Evolutionary conservation across 2,113 vertebrate genomes (phyloP).

Genomic region (Protomyctophum bolini): DNA sequence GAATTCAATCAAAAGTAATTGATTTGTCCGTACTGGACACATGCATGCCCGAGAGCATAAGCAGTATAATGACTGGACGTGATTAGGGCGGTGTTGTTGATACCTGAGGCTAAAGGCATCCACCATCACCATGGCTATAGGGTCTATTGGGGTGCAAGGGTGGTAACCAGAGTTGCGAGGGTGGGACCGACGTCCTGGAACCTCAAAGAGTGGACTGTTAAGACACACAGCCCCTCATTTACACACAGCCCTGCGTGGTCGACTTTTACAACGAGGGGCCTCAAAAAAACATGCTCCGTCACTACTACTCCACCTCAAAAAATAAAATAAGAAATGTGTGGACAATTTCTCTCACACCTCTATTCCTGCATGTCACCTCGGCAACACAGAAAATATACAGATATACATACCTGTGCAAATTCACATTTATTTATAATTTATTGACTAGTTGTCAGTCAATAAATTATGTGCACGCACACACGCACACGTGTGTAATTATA

Average conservation of each 20-base stretch:
- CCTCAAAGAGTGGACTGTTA: constrained; percentile 68
- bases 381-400: neutral
- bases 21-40: neutral
- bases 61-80: constrained; percentile 20
- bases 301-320: constrained; percentile 46
- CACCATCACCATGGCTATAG: constrained; percentile 47
- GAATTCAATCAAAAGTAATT: neutral
- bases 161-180: constrained; percentile 18
- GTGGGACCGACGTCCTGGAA: constrained; percentile 33
- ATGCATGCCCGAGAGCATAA: constrained; percentile 1
- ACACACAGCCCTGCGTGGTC: constrained; percentile 49
- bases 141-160: constrained; percentile 30
- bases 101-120: constrained; percentile 40
- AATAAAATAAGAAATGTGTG: constrained; percentile 32
- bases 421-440: too few species aligned
- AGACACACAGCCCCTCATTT: constrained; percentile 59
- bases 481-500: neutral
- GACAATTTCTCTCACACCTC: constrained; percentile 1
- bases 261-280: constrained; percentile 59
- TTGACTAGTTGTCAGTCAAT: too few species aligned
- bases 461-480: neutral
- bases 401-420: neutral
- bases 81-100: constrained; percentile 7
- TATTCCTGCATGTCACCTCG: neutral
- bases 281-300: constrained; percentile 61